Conservation (phyloP, 2,888 invertebrate species). For the Unio pictorum region DNA sequence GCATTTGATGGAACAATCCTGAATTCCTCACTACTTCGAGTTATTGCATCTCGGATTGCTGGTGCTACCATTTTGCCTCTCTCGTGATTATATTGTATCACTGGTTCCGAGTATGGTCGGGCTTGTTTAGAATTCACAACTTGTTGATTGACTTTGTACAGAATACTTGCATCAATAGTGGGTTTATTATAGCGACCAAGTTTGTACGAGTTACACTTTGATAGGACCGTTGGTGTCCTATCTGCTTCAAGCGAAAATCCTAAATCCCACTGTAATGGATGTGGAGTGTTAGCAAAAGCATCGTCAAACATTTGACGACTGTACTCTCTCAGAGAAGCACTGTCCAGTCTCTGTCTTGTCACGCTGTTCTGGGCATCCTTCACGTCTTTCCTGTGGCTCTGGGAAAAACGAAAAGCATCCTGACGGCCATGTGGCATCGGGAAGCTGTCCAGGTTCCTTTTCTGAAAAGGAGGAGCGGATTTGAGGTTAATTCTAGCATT, state of each 20-base stretch:
- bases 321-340: constrained; percentile 43
- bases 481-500: constrained; percentile 8
- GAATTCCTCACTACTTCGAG: constrained; percentile 45
- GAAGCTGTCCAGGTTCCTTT: constrained; percentile 45
- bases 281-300: constrained; percentile 20
- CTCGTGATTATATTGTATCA: constrained; percentile 35
- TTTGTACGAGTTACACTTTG: no score
- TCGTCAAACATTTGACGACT: constrained; percentile 50
- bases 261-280: background rate
- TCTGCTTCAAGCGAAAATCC: no score
- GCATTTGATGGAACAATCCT: constrained; percentile 23
- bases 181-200: constrained; percentile 28
- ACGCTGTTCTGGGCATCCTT: constrained; percentile 21
- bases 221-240: no score
- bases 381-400: constrained; percentile 26
- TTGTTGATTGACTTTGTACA: constrained; percentile 41
- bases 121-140: constrained; percentile 45
- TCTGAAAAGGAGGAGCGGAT: constrained; percentile 45
- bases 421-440: constrained; percentile 45
- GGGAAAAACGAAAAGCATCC: constrained; percentile 37
- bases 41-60: constrained; percentile 34
- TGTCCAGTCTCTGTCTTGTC: constrained; percentile 28
- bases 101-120: constrained; percentile 43
- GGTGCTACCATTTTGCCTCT: constrained; percentile 25
- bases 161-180: constrained; percentile 40